Evolutionary conservation across 1,140 invertebrate species (phyloP).

Genomic region (Maniola jurtina): DNA sequence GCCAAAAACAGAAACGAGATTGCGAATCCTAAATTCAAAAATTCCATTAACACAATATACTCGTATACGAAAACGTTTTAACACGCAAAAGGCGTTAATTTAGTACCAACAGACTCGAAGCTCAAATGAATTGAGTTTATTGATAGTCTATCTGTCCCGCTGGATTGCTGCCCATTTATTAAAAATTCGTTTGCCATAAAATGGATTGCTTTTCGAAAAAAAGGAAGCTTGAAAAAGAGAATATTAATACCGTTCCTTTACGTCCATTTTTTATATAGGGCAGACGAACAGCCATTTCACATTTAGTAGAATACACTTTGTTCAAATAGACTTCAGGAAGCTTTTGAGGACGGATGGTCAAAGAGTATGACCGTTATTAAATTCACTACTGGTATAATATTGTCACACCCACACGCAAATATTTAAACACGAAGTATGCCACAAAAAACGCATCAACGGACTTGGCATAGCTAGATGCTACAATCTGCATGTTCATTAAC

Average conservation of each 20-base stretch:
- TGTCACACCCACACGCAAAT: no score
- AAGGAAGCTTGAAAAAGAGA: background rate
- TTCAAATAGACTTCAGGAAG: background rate
- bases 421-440: no score
- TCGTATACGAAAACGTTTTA: background rate
- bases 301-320: background rate
- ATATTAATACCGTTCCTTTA: conserved; percentile 7
- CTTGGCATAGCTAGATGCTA: no score
- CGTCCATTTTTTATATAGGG: background rate
- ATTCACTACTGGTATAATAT: background rate
- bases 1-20: no score
- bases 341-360: background rate
- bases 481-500: no score
- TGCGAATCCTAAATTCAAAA: background rate
- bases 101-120: conserved; percentile 13
- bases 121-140: conserved; percentile 21
- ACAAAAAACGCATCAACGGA: no score
- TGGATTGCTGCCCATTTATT: conserved; percentile 21
- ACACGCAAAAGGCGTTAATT: conserved; percentile 16
- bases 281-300: background rate
- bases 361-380: background rate
- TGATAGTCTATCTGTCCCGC: conserved; percentile 20
- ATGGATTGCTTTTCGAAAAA: conserved; percentile 22
- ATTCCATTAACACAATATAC: background rate
- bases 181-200: conserved; percentile 18